Percentiles rank a stretch among this genome's conserved stretches.
These are phyloP conservation scores for Brachystomella parvula DNA, from an alignment of 1,140 invertebrate species.

Conservation along the genomic window DNA sequence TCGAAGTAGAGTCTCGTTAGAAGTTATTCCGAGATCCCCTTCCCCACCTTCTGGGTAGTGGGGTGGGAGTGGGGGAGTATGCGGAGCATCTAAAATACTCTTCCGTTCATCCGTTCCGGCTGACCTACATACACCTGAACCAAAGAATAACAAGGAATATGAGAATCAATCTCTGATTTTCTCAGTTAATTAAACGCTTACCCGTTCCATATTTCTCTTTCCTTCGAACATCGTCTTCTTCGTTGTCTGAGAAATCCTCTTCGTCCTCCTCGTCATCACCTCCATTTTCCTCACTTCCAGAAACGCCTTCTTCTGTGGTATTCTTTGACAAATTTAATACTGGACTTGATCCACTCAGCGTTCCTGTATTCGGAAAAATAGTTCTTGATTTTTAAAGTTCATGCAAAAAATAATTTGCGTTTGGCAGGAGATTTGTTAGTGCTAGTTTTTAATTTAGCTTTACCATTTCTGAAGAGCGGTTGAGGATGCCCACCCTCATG, in stretches of 20 bases:
- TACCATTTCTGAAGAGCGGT: constrained; percentile 36
- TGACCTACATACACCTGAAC: no score
- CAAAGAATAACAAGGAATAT: no score
- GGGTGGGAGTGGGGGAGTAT: constrained; percentile 21
- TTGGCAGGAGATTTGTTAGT: background rate
- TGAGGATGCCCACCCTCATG: constrained; percentile 37
- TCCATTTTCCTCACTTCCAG: constrained; percentile 61
- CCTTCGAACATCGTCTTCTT: constrained; percentile 50
- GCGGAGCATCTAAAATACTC: constrained; percentile 23
- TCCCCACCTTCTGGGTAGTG: constrained; percentile 12
- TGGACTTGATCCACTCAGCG: constrained; percentile 78
- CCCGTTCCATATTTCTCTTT: constrained; percentile 16
- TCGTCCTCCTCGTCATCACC: constrained; percentile 48
- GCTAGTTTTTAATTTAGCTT: background rate
- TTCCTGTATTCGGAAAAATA: constrained; percentile 52
- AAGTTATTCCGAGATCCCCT: constrained; percentile 49
- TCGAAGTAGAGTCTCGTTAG: constrained; percentile 81
- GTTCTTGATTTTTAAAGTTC: no score
- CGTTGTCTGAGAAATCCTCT: constrained; percentile 74
- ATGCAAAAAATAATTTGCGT: background rate
- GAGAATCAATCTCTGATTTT: no score
- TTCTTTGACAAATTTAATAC: constrained; percentile 82
- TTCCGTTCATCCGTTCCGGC: constrained; percentile 24
- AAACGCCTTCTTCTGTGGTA: constrained; percentile 45
- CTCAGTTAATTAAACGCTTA: no score